Base-by-base conservation (phyloP, 2,113 vertebrate species). In the Excalfactoria chinensis region DNA sequence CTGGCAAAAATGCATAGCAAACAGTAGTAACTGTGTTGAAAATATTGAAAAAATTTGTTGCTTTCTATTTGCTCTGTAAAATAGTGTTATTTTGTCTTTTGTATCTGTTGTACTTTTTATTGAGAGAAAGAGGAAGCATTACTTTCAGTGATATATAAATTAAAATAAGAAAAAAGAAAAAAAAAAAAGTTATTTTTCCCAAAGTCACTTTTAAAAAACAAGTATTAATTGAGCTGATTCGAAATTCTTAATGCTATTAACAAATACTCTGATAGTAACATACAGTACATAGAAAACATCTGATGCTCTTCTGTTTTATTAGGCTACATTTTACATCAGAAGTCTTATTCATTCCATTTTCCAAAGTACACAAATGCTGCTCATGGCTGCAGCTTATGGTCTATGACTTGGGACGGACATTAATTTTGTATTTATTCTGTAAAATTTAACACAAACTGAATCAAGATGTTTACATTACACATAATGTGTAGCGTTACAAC, bases 351-450 rank as follows among this genome's bases (percentile, higher is more conserved):
- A 60, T 58, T 83, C 21, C 16, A 41, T 28, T 66, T 70, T 62
- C 23, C 60, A 22, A 77, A 60, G 41, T 32, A 25, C 3, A 55
- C 20, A 80, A 84, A 53, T 51, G 4, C 1, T 51, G 43, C 5
- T 63, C 7, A 32, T 34, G 14, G 8, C 32, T 44, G 25, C 6
- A 46, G 32, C 30, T 78, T 75, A 7, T 53, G 9, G 3, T 78
- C 9, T 53, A 46, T 9, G n/a, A 75, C 16, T 30, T 17, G 1
- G 3, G 7, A 0, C 1, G 22, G 43, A 55, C 17, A 30, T 55
- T 17, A 16, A 17, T 28, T 30, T 16, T 55, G 44, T 11, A 32
- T 1, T 71, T 86, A 55, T 6, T 5, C 21, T 78, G 11, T 35
- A 30, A 88, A 74, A 7, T 35, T 84, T 86, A 56, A 19, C 6